A percentile compares a stretch with the other conserved stretches of the same genome.
Conservation (phyloP, 2,113 vertebrate genomes). For the Entomyzon cyanotis region DNA sequence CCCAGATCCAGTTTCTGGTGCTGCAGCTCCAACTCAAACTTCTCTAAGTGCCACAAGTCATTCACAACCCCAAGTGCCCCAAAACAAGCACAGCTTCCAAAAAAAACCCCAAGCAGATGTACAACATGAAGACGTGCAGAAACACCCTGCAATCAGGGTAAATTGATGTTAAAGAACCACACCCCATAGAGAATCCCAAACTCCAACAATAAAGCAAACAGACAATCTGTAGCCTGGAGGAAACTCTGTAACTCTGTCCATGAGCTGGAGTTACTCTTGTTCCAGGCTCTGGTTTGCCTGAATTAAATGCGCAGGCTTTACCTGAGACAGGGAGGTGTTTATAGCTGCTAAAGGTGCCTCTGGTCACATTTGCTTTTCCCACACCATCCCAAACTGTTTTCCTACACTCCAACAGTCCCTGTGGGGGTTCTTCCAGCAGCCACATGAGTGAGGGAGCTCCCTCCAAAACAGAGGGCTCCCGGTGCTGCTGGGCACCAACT, state of each 20-base stretch:
- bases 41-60: not conserved
- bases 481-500: not conserved
- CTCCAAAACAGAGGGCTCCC: not conserved
- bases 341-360: not conserved
- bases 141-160: not conserved
- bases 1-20: not conserved
- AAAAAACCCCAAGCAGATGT: not conserved
- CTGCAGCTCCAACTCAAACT: not conserved
- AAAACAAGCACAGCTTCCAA: not conserved
- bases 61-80: not conserved
- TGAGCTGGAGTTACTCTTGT: fast-evolving
- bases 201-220: not conserved
- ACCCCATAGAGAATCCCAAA: not conserved
- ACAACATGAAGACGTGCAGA: not conserved
- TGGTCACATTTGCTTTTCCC: not conserved
- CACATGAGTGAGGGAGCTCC: fast-evolving
- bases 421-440: not conserved
- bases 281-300: not conserved
- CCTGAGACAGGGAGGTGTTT: not conserved
- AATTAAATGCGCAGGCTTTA: not conserved
- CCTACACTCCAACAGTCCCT: not conserved
- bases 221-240: not conserved
- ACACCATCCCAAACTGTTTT: too few species aligned
- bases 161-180: not conserved
- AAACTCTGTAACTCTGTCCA: not conserved